A percentile compares a stretch with the other conserved stretches of the same genome.
These are phyloP conservation scores for Pachyramphus minor DNA, from an alignment of 2,113 vertebrate species.

Conservation along the genomic window DNA sequence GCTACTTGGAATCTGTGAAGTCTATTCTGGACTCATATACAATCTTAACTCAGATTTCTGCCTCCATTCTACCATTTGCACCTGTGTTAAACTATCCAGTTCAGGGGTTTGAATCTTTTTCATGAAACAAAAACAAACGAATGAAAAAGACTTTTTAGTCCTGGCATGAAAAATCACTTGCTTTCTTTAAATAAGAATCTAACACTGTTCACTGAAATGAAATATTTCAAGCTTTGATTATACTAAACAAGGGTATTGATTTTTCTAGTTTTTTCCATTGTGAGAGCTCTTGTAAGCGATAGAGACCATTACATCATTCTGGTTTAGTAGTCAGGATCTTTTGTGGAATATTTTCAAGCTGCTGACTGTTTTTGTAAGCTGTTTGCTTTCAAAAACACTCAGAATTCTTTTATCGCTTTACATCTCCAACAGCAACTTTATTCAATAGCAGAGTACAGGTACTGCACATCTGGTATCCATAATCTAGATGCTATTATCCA, in stretches of 20 bases:
- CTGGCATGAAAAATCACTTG: not conserved
- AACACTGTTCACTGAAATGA: not conserved
- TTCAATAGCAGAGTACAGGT: not conserved
- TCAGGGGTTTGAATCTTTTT: not conserved
- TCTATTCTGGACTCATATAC: not conserved
- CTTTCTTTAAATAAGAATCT: conserved; percentile 31
- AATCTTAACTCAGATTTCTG: not conserved
- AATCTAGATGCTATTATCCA: not conserved
- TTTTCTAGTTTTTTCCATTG: not conserved
- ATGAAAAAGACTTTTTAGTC: not conserved
- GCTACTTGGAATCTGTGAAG: not conserved
- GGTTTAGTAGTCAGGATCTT: not conserved
- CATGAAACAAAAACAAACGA: not conserved
- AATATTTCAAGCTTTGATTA: conserved; percentile 5
- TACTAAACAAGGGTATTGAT: conserved; percentile 14
- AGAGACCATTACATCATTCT: not conserved
- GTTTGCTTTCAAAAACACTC: not conserved
- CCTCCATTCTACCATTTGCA: not conserved
- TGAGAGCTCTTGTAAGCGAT: not conserved
- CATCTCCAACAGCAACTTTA: not conserved
- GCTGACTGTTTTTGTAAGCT: not conserved
- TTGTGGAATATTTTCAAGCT: not conserved
- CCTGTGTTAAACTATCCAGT: not conserved
- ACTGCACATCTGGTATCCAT: not conserved
- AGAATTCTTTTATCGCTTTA: not conserved